Evolutionary conservation across 2,888 invertebrate species (phyloP), one percentile per base, ranked within the genome.

Genomic region (Troides aeacus): DNA sequence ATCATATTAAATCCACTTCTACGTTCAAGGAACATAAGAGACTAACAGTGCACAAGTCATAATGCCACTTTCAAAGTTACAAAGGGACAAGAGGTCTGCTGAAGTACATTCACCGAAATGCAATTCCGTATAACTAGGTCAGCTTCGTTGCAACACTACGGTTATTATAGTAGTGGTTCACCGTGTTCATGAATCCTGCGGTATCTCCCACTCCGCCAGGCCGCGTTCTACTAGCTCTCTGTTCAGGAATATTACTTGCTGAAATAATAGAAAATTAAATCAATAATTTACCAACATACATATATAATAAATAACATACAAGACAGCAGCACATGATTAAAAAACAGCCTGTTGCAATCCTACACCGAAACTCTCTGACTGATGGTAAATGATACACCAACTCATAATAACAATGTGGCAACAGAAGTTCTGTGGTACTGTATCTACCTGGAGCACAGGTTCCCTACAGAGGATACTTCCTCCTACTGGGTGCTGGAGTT

Each of bases 201-300:
- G 91, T 73, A 94, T 85, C 73, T 92, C 92, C 95, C 96, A 97
- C 82, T 95, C 95, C 66, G 97, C 98, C 80, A 95, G 94, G 68
- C 97, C 97, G 86, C 96, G 95, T 78, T 96, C 96, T 78, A 97
- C 96, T 81, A 98, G 93, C 92, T 97, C 97, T 82, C 96, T 94
- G 87, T 98, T 98, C 78, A 98, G 94, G 88, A 96, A 96, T 91
- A 97, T 94, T 78, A 96, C 95, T 95, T 97, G 94, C 93, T 95
- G 94, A 71, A 94, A 93, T 72, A 71, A 78, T 76, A 64, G 58
- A 46, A 64, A 36, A 21, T 21, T 21, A 21, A 46, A 23, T 4
- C 7, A 58, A 4, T 18, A 18, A 53, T n/a, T 8, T 53, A n/a
- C 53, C 10, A 5, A 50, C 50, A 50, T 50, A 50, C 17, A 50